Evolutionary conservation across 1,140 invertebrate genomes (phyloP).

Genomic region (Listronotus oregonensis): DNA sequence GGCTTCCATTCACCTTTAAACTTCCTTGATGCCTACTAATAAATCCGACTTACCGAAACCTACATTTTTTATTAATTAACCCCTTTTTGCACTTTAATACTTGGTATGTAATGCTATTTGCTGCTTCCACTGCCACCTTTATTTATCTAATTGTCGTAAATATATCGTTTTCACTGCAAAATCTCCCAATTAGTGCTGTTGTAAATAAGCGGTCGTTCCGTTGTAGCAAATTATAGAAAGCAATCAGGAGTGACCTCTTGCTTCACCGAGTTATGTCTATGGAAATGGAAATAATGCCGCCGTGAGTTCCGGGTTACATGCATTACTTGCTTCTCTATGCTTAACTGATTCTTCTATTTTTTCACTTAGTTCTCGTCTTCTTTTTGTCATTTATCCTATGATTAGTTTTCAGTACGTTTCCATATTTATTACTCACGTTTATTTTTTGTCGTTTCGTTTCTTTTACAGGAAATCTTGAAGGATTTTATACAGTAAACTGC

Average conservation of each 20-base stretch:
- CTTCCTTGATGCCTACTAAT: no score
- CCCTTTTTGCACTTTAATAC: no score
- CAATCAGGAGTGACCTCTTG: conserved; percentile 35
- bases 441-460: neutral
- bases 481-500: no score
- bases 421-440: neutral
- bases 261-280: conserved; percentile 34
- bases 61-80: no score
- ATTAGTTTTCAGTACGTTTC: neutral
- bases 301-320: conserved; percentile 35
- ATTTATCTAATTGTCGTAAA: neutral
- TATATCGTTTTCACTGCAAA: conserved; percentile 10
- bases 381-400: neutral
- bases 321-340: conserved; percentile 4
- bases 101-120: no score
- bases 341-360: neutral
- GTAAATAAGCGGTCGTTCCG: conserved; percentile 33
- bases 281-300: conserved; percentile 10
- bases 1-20: no score
- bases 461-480: no score
- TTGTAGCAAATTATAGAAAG: conserved; percentile 35
- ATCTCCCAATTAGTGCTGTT: conserved; percentile 11
- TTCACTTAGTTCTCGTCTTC: neutral
- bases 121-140: no score
- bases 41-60: no score